Evolutionary conservation across 2,888 invertebrate species (phyloP).

Genomic region (Napeogenes sylphis): DNA sequence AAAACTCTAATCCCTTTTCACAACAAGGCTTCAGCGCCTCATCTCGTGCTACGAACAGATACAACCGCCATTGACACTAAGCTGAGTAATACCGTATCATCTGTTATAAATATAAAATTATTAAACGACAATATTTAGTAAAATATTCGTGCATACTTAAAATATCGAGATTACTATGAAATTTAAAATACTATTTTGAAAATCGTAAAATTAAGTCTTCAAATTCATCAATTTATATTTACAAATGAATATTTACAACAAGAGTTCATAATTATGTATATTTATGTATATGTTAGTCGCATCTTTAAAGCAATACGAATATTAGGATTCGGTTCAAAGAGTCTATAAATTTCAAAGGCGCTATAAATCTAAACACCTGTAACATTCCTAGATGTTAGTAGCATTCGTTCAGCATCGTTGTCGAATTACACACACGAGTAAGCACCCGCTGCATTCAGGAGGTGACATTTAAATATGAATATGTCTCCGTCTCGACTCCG

Average conservation of each 20-base stretch:
- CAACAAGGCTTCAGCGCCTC: constrained; percentile 44
- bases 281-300: no score
- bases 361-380: constrained; percentile 5
- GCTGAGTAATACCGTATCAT: constrained; percentile 8
- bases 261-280: no score
- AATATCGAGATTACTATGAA: no score
- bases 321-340: no score
- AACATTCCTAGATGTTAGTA: constrained; percentile 14
- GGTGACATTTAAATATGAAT: constrained; percentile 74
- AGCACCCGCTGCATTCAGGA: constrained; percentile 49
- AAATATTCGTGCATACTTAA: no score
- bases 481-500: constrained; percentile 55
- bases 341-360: no score
- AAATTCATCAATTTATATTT: no score
- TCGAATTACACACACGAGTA: constrained; percentile 48
- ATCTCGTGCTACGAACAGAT: constrained; percentile 32
- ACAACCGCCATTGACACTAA: constrained; percentile 17
- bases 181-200: no score
- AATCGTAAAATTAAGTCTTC: no score
- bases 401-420: constrained; percentile 16
- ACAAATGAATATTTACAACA: no score
- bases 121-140: neutral
- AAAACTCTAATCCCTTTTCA: constrained; percentile 47
- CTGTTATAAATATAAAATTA: neutral
- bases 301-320: no score